Evolutionary conservation across 2,888 invertebrate genomes (phyloP).

Genomic region (Trissolcus brochymenae): DNA sequence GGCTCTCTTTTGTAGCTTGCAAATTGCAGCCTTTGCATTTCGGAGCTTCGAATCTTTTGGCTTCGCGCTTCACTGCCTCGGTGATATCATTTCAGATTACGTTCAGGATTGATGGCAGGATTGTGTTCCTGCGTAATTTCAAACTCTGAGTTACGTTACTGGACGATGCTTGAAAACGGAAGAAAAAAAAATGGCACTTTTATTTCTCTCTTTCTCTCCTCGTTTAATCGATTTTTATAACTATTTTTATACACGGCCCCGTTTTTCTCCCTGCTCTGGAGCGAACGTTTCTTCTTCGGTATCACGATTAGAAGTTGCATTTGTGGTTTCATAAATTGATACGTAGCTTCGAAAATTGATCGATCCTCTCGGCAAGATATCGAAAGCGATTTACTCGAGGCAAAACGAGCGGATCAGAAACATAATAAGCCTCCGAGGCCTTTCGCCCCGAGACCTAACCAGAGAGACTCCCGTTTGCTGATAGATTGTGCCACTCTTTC

Average conservation of each 20-base stretch:
- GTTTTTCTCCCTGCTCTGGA: neutral
- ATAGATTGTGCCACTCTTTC: constrained; percentile 62
- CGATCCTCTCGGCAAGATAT: constrained; percentile 60
- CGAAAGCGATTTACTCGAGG: constrained; percentile 11
- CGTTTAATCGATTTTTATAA: no score
- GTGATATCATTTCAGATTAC: constrained; percentile 3
- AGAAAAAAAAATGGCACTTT: no score
- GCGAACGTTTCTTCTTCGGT: neutral
- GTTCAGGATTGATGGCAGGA: neutral
- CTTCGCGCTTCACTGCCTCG: constrained; percentile 13
- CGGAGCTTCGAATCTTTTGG: constrained; percentile 13
- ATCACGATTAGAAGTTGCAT: constrained; percentile 12
- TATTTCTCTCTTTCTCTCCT: no score
- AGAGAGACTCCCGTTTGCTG: constrained; percentile 66
- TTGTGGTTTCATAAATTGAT: constrained; percentile 56
- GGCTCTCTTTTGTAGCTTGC: constrained; percentile 15
- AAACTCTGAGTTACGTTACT: no score
- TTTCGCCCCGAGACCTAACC: constrained; percentile 61
- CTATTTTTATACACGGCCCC: no score
- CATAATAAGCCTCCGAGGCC: constrained; percentile 61
- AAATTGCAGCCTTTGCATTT: constrained; percentile 30
- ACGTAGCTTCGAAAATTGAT: constrained; percentile 61
- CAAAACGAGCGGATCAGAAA: constrained; percentile 36
- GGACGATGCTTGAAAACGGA: no score
- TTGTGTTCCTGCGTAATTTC: no score